Base-by-base conservation (phyloP, 2,888 invertebrate species). In the Lochmaea capreae region DNA sequence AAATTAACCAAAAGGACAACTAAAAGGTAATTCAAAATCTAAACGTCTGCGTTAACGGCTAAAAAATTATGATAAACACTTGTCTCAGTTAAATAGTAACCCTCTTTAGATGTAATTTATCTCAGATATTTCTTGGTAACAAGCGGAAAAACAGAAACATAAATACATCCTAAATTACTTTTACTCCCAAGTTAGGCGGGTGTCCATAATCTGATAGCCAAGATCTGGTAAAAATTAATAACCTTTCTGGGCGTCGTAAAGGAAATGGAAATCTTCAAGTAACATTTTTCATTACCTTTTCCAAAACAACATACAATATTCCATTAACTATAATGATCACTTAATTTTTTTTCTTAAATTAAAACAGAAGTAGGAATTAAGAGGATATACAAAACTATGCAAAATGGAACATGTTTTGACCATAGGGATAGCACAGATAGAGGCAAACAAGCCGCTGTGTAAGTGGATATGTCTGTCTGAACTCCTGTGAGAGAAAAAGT, bases 61-160 rank as follows among this genome's bases (percentile, higher is more conserved):
- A 18, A 18, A 54, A 54, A 54, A 54, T 16, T 54, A 18, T 54
- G 54, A 54, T 54, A 54, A 54, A 16, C 2, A 8, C 9, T 16
- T 54, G 54, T 54, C 54, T 54, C 54, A 16, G 54, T 10, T 39
- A 54, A 18, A 8, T 54, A 5, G n/a, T 16, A n/a, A 8, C 54
- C 54, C 54, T 10, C 54, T 54, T 54, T 54, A 54, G n/a, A 54
- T 54, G 54, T 16, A 54, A 54, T 54, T 54, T 54, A 54, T 54
- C 18, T 54, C 3, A 16, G 16, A 54, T 18, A 54, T 54, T 54
- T 54, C 54, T 54, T 16, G 10, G 2, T 54, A 54, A 54, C 54
- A 54, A 54, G 54, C 54, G 54, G 54, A 18, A 54, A 54, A 54
- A 54, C 54, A 54, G 54, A 54, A 54, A 54, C 54, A 54, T 54